Base-by-base conservation (phyloP, 2,113 vertebrate species). In the Crotalus viridis region DNA sequence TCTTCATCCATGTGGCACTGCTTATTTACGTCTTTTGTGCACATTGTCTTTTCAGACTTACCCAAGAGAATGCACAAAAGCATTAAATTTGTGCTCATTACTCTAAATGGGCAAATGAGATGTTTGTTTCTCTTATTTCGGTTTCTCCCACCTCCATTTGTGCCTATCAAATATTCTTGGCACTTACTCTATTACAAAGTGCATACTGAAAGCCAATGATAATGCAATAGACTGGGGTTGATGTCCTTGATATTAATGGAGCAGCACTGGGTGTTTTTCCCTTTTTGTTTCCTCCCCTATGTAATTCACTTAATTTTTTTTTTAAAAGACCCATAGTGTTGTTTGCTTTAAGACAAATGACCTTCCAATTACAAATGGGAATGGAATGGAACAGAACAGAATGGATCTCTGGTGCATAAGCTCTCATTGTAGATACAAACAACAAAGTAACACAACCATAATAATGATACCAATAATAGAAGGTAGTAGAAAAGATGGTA, bases 61-160 rank as follows among this genome's bases (percentile, higher is more conserved):
- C 74, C 22, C 2, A 39, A 93, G 57, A 87, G 74, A 69, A 94
- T 92, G 43, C 13, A 87, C 86, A 52, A 56, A 90, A 87, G 24
- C 26, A n/a, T 39, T 91, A 92, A 88, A 46, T 15, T 51, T 61
- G 33, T 52, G 2, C 26, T 33, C 88, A 88, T 85, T 74, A 46
- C 46, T 52, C 21, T 91, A 94, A 93, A 91, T 94, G 17, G 24
- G 74, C 57, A 93, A 3, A 54, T 93, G 88, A 61, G 90, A 55
- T 26, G 48, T 39, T 12, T n/a, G 4, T 12, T 7, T 93, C 90
- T 46, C 0, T 92, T 90, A 54, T 12, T 89, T 94, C 69, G 26
- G 21, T 28, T 17, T 19, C 6, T 5, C 7, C 81, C n/a, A 22
- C n/a, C n/a, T 43, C 33, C 13, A 9, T 26, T 43, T 33, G 43